A percentile compares a stretch with the other conserved stretches of the same genome.
phyloP scores from a whole-genome alignment of 2,797 vertebrate genomes.

The Borostomias antarcticus region DNA sequence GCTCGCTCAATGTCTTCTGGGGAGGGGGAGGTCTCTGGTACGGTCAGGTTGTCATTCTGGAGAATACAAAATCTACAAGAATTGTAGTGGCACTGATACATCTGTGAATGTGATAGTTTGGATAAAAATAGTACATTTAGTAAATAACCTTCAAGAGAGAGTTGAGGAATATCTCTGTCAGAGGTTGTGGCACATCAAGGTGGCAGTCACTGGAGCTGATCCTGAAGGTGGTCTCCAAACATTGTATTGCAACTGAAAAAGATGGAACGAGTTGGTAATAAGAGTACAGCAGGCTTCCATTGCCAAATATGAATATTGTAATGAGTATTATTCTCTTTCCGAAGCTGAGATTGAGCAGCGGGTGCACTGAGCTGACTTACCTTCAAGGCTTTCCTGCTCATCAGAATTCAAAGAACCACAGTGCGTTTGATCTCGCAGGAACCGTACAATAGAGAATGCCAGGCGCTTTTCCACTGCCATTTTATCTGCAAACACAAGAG shows the following conservation, averaged over 20 bases:
- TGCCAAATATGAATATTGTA: not conserved
- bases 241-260: conserved; percentile 92
- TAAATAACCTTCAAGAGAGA: conserved; percentile 70
- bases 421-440: conserved; percentile 94
- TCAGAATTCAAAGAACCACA: conserved; percentile 89
- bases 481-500: conserved; percentile 53
- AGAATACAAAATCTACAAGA: not conserved
- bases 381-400: conserved; percentile 98
- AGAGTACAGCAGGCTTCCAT: not conserved
- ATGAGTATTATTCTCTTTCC: not conserved
- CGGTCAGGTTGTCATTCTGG: conserved; percentile 85
- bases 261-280: not conserved
- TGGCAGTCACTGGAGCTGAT: conserved; percentile 90
- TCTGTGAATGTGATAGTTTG: not conserved
- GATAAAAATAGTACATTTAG: not conserved
- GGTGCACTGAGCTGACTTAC: conserved; percentile 63
- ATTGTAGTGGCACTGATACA: not conserved
- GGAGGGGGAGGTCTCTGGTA: conserved; percentile 79
- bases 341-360: not conserved
- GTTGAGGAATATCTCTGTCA: conserved; percentile 92
- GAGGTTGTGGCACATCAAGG: conserved; percentile 85
- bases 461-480: conserved; percentile 95
- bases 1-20: conserved; percentile 88
- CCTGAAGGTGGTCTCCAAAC: conserved; percentile 97
- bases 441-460: conserved; percentile 95